A percentile compares a stretch with the other conserved stretches of the same genome.
Evolutionary conservation across 1,140 invertebrate species (phyloP).

Genomic region (Leptinotarsa defecta): DNA sequence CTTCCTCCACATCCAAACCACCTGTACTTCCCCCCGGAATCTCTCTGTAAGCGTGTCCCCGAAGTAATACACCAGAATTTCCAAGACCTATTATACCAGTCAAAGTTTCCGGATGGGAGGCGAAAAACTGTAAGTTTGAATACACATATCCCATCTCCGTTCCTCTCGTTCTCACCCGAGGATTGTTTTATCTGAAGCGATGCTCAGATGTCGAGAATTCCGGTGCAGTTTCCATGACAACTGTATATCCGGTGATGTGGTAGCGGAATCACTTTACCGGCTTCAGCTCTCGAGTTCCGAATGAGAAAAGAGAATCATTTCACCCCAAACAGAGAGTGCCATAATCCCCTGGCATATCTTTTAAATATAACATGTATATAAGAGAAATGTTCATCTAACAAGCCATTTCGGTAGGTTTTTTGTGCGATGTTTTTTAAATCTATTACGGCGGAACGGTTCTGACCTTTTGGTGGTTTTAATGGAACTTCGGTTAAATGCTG

Average conservation of each 20-base stretch:
- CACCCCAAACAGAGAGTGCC: slow-evolving; percentile 14
- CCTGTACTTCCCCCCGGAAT: not conserved
- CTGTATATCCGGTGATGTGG: slow-evolving; percentile 42
- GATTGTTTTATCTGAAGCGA: slow-evolving; percentile 43
- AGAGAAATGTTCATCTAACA: slow-evolving; percentile 3
- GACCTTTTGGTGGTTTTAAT: not conserved
- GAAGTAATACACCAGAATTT: slow-evolving; percentile 2
- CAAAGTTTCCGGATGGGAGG: not conserved
- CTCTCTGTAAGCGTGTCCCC: slow-evolving; percentile 4
- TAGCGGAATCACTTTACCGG: slow-evolving; percentile 44
- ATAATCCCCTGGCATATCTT: slow-evolving; percentile 15
- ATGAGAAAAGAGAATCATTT: slow-evolving; percentile 30
- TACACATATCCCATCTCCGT: slow-evolving; percentile 17
- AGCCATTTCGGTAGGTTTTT: slow-evolving; percentile 8
- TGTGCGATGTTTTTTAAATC: not conserved
- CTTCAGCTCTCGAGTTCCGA: slow-evolving; percentile 20
- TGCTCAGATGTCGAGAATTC: slow-evolving; percentile 44
- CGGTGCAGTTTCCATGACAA: slow-evolving; percentile 44
- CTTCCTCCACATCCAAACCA: too few species aligned
- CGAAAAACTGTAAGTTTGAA: slow-evolving; percentile 29
- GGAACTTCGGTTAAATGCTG: not conserved
- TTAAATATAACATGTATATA: slow-evolving; percentile 11
- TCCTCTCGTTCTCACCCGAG: slow-evolving; percentile 27
- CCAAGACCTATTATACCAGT: not conserved
- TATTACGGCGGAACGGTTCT: not conserved